A percentile compares a stretch with the other conserved stretches of the same genome.
Evolutionary conservation across 2,113 vertebrate genomes (phyloP).

Genomic region (Labeo catla): DNA sequence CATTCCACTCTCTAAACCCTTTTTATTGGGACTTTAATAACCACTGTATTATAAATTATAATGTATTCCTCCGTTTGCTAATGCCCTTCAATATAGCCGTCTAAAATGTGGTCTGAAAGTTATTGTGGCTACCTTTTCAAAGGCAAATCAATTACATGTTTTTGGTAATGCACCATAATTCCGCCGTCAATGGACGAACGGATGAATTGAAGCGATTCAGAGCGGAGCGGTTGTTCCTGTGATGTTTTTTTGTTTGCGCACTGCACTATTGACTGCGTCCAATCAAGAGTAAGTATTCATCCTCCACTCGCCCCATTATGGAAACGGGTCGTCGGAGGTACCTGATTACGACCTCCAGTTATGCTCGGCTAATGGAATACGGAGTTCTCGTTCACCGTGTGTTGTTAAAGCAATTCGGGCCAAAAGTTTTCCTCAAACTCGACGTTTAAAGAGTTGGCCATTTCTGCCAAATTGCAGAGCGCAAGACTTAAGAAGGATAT

Average conservation of each 20-base stretch:
- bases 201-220: constrained; percentile 66
- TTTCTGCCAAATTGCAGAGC: constrained; percentile 75
- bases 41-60: constrained; percentile 82
- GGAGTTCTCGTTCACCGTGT: constrained; percentile 68
- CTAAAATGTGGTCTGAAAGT: constrained; percentile 71
- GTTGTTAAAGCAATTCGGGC: constrained; percentile 73
- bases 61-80: constrained; percentile 81
- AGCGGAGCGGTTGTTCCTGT: constrained; percentile 62
- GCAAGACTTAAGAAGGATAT: constrained; percentile 75
- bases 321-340: constrained; percentile 63
- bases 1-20: constrained; percentile 78
- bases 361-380: constrained; percentile 75
- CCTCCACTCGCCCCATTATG: constrained; percentile 30
- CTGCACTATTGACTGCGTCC: constrained; percentile 62
- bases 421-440: constrained; percentile 76
- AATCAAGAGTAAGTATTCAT: constrained; percentile 57
- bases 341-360: constrained; percentile 66
- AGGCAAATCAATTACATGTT: constrained; percentile 78
- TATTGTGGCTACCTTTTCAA: constrained; percentile 77
- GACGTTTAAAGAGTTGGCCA: constrained; percentile 77
- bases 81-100: constrained; percentile 73
- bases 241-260: constrained; percentile 56
- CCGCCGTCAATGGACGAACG: constrained; percentile 66
- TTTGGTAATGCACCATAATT: constrained; percentile 73
- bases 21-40: constrained; percentile 82